Evolutionary conservation across 2,888 invertebrate genomes (phyloP), one percentile per base, ranked within the genome.

Genomic region (Elysia crispata): DNA sequence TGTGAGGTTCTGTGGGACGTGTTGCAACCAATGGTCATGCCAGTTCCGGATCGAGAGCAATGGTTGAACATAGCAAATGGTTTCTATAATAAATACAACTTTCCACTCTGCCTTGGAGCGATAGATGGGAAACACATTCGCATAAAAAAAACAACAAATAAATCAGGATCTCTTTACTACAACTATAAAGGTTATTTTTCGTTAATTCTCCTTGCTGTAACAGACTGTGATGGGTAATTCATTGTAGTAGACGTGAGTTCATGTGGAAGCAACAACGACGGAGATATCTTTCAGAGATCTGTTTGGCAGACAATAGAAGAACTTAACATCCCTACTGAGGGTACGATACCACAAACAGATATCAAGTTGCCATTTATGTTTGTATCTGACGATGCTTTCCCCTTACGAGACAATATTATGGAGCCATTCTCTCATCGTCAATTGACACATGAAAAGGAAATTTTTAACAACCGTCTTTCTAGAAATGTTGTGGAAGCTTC

Each of bases 221-320:
- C 76, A 30, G 60, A 41, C 60, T 54, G 67, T 49, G 82, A 83
- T 66, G 76, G 76, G 67, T 81, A 78, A 49, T 83, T 81, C 75
- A 31, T 83, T 69, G 64, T 64, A 23, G 69, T 69, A 30, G n/a
- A n/a, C n/a, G n/a, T n/a, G n/a, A n/a, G n/a, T n/a, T n/a, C n/a
- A n/a, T n/a, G n/a, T n/a, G n/a, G 69, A 69, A 69, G 69, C 31
- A 69, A 69, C 11, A 69, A 69, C 15, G 69, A 64, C 23, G 64
- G 64, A 64, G 23, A 23, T 18, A 64, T n/a, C 64, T 64, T 64
- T n/a, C 64, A 64, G 64, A 69, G 31, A 69, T 69, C 69, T 25
- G 25, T 23, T 69, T 69, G 69, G 69, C 15, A 69, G 69, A 69
- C 69, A 28, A 69, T 31, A 30, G 69, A 30, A 69, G 31, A 69